Evolutionary conservation across 2,888 invertebrate species (phyloP), one percentile per base, ranked within the genome.

Genomic region (Blastobasis lacticolella): DNA sequence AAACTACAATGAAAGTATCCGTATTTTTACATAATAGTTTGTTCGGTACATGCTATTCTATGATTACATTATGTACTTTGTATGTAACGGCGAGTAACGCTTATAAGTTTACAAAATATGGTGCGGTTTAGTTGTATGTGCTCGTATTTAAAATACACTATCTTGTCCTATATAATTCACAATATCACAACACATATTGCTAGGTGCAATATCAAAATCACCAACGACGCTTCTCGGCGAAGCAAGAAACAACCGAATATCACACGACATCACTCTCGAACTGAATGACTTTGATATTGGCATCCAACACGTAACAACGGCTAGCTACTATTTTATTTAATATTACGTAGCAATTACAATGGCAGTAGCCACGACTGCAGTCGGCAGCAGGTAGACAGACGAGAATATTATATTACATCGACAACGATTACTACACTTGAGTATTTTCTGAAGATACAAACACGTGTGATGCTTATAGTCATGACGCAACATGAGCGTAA

Each of bases 21-120:
- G 23, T 23, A 42, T 74, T 70, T 64, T 66, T 69, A 71, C 67
- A 68, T 62, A 69, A 68, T 68, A 64, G 68, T 10, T 37, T 46
- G 46, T 51, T 8, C 43, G 45, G 54, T 56, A 54, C 50, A 54
- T 54, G 54, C 52, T 56, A 58, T 50, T 44, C 57, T 57, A 57
- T 37, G 48, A 50, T 51, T 56, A 56, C 38, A 43, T 46, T 56
- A 60, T 63, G 61, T 59, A 63, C 59, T 61, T 59, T 56, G 46
- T 57, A 56, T 61, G 54, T 59, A 58, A 60, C 56, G 54, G 56
- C 53, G 54, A 57, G 49, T 53, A 50, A 48, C 54, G 45, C 47
- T 54, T 51, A 58, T 48, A 61, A 51, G 52, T 60, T 59, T 57
- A 62, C 54, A 63, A 63, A 62, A 61, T 64, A 62, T 54, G 58